Evolutionary conservation across 2,797 vertebrate genomes (phyloP).

Genomic region (Holocentrus rufus): DNA sequence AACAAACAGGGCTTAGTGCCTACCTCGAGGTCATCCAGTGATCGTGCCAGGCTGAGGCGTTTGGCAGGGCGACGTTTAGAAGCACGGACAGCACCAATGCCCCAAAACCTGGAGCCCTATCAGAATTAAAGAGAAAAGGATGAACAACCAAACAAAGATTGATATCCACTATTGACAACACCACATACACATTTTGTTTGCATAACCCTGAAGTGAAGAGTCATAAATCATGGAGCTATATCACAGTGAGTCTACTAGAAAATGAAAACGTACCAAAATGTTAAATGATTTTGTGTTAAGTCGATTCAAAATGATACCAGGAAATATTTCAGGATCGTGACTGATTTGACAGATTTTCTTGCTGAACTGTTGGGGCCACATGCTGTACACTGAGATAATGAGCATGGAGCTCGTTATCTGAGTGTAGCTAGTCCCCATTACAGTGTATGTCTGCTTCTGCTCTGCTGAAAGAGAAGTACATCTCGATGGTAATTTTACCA

Average conservation of each 20-base stretch:
- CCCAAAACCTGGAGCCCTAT: constrained; percentile 86
- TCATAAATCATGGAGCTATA: neutral
- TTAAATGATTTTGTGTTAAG: neutral
- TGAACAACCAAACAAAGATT: constrained; percentile 8
- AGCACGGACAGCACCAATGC: constrained; percentile 78
- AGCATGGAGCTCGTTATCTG: neutral
- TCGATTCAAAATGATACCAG: neutral
- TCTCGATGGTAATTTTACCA: neutral
- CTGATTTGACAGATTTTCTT: neutral
- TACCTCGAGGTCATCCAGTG: constrained; percentile 97
- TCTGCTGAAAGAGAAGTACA: neutral
- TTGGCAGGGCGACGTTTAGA: constrained; percentile 87
- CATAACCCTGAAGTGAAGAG: neutral
- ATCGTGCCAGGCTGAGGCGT: constrained; percentile 91
- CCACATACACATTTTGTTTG: neutral
- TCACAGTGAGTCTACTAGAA: neutral
- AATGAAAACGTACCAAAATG: neutral
- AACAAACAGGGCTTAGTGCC: constrained; percentile 1
- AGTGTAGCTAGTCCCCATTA: neutral
- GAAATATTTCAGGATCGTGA: neutral
- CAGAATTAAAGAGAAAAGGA: constrained; percentile 8
- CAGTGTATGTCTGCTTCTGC: neutral
- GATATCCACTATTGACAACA: neutral
- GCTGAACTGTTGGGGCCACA: constrained; percentile 1
- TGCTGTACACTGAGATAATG: constrained; percentile 10